Base-by-base conservation (phyloP, 2,888 invertebrate species). In the Polylopha cassiicola region DNA sequence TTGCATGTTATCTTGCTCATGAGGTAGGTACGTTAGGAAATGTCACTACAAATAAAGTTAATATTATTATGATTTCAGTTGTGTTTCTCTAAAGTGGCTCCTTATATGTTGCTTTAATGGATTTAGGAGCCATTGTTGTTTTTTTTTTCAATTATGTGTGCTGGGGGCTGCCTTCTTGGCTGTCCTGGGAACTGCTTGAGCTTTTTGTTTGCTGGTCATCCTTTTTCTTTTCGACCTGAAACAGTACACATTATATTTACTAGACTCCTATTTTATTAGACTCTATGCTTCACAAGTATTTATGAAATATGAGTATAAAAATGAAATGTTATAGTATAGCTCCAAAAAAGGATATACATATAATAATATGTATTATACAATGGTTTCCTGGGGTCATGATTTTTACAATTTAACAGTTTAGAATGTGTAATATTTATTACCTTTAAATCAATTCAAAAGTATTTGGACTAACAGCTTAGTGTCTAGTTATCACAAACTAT, bases 201-300 rank as follows among this genome's bases (percentile, higher is more conserved):
- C 75, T 73, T 62, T 79, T 78, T 33, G 75, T 71, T 45, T 65
- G 68, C 13, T 70, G 65, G 14, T 79, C 80, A 28, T 72, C 73
- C 44, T 66, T 75, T 52, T 78, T 81, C 62, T 81, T 78, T 48
- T 81, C 82, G 43, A 77, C 68, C 82, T 82, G 46, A 18, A 72
- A 73, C 31, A 15, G 3, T 13, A 5, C 27, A 4, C 6, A 10
- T n/a, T n/a, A n/a, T n/a, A n/a, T n/a, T n/a, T n/a, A n/a, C n/a
- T n/a, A n/a, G n/a, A n/a, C n/a, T n/a, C n/a, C n/a, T n/a, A n/a
- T n/a, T n/a, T n/a, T n/a, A n/a, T n/a, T n/a, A n/a, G n/a, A n/a
- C n/a, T n/a, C n/a, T n/a, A n/a, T n/a, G n/a, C n/a, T n/a, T n/a
- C n/a, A n/a, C n/a, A n/a, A n/a, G n/a, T n/a, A n/a, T n/a, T n/a